Conservation (phyloP, 2,113 vertebrate species). For the Rutilus rutilus region DNA sequence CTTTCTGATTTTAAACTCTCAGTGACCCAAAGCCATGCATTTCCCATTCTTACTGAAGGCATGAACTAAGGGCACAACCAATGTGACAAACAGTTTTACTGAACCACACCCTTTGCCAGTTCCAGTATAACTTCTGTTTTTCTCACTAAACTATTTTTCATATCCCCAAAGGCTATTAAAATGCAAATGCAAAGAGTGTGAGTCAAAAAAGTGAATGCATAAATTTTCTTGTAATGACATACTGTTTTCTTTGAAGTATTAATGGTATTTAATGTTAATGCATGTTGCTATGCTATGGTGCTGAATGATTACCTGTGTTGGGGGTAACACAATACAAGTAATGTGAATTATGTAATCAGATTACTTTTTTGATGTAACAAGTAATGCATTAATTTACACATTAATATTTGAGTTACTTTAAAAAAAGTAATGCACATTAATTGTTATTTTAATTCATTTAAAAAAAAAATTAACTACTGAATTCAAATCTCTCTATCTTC, state of each 20-base stretch:
- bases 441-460: too few relatives aligned
- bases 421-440: too few relatives aligned
- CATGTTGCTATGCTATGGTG: not conserved
- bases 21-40: not conserved
- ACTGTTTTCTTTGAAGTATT: not conserved
- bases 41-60: conserved; percentile 1
- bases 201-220: not conserved
- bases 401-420: too few relatives aligned
- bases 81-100: conserved; percentile 39
- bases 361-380: too few relatives aligned
- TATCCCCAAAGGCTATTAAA: conserved; percentile 3
- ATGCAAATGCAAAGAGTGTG: not conserved
- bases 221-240: not conserved
- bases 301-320: not conserved
- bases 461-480: too few relatives aligned
- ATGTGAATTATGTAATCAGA: too few relatives aligned
- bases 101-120: conserved; percentile 21
- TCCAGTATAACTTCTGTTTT: conserved; percentile 42
- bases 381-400: too few relatives aligned
- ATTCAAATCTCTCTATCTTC: too few relatives aligned
- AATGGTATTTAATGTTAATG: not conserved
- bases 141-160: conserved; percentile 26
- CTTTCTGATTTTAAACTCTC: not conserved
- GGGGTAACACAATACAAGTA: too few relatives aligned
- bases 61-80: not conserved